phyloP scores from a whole-genome alignment of 2,888 invertebrate genomes.

The Nasonovia ribisnigri region DNA sequence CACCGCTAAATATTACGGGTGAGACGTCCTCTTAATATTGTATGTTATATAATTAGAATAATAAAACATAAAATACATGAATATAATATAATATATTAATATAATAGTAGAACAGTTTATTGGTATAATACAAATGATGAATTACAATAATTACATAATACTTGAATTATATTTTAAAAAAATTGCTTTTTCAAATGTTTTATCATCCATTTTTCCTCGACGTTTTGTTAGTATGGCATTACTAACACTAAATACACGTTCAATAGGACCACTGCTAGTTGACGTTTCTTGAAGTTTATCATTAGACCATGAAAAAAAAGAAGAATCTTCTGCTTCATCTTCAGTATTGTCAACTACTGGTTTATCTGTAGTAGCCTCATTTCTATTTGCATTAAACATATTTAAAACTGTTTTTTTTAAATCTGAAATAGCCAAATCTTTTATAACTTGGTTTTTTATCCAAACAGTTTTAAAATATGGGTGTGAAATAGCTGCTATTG shows the following conservation, averaged over 20 bases:
- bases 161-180: conserved; percentile 27
- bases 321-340: neutral
- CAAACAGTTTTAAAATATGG: too few relatives aligned
- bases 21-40: too few relatives aligned
- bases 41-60: too few relatives aligned
- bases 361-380: neutral
- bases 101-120: too few relatives aligned
- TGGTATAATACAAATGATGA: too few relatives aligned
- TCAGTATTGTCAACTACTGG: neutral
- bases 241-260: conserved; percentile 15
- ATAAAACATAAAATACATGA: too few relatives aligned
- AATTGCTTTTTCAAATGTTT: neutral
- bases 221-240: conserved; percentile 20
- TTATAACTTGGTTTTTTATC: neutral
- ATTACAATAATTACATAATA: conserved; percentile 5
- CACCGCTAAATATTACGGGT: too few relatives aligned
- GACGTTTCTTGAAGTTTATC: too few relatives aligned
- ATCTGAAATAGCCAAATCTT: neutral
- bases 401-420: neutral
- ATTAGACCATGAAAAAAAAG: too few relatives aligned
- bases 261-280: conserved; percentile 22
- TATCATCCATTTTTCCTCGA: conserved; percentile 2
- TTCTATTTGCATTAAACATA: neutral
- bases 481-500: too few relatives aligned
- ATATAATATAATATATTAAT: too few relatives aligned